Conservation (phyloP, 2,113 vertebrate genomes). For the Bombycilla garrulus region DNA sequence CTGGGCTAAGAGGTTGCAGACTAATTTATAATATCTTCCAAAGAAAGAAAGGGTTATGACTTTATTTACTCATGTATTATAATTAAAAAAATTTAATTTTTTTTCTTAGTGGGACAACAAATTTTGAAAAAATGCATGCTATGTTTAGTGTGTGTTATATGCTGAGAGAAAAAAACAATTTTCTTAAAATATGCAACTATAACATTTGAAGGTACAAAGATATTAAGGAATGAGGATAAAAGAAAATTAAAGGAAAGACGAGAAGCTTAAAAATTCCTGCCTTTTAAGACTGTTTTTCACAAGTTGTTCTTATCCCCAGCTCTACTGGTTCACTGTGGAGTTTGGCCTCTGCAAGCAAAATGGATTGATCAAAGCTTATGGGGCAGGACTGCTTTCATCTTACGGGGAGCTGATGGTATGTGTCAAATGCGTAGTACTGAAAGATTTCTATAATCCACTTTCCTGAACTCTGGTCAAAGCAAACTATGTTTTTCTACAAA, state of each 20-base stretch:
- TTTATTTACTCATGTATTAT: neutral
- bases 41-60: neutral
- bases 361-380: slow-evolving; percentile 76
- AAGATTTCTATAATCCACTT: neutral
- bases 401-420: slow-evolving; percentile 81
- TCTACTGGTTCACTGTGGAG: slow-evolving; percentile 85
- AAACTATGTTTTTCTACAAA: neutral
- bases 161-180: neutral
- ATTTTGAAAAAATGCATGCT: neutral
- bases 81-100: neutral
- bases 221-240: neutral
- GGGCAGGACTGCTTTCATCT: slow-evolving; percentile 80
- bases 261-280: neutral
- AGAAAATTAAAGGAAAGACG: neutral
- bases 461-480: neutral
- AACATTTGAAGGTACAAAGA: neutral
- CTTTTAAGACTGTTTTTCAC: neutral
- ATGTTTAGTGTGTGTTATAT: neutral
- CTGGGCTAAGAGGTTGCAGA: neutral
- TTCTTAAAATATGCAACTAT: neutral
- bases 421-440: neutral
- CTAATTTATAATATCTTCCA: neutral
- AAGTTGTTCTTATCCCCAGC: slow-evolving; percentile 36
- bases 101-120: neutral
- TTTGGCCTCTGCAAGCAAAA: slow-evolving; percentile 83